Evolutionary conservation across 2,113 vertebrate genomes (phyloP), one percentile per base, ranked within the genome.

Genomic region (Oplegnathus fasciatus): DNA sequence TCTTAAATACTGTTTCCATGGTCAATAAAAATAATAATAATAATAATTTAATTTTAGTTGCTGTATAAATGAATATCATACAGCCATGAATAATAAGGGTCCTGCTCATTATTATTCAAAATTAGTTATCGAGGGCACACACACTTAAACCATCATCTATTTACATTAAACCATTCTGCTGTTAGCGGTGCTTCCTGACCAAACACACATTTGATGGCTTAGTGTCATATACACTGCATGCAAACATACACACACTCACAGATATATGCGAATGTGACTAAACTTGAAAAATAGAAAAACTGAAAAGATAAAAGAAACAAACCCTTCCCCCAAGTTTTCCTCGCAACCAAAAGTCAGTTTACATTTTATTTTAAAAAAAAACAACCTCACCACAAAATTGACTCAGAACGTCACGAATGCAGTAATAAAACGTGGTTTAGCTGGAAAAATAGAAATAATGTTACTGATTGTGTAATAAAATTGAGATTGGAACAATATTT

Each of bases 121-220:
- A 13, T n/a, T 17, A 48, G 14, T 68, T 48, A 28, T 30, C 2
- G n/a, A 5, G 2, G 13, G 50, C 3, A 30, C 42, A 30, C 22
- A 50, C 73, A 37, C 58, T 50, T 52, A 10, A 60, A 28, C n/a
- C 55, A 60, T 74, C 55, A 37, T 76, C 32, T 76, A 8, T 76
- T 76, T 52, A 76, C 74, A 44, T 24, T 65, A 65, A 65, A 65
- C 6, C 37, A 44, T 62, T 50, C 4, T 54, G 13, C 30, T 37
- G 28, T 17, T 4, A 15, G 48, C 0, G 6, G 28, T 5, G 20
- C 30, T 54, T 71, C 48, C 68, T 71, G 24, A 55, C 32, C 50
- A 34, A 42, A 75, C 70, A 58, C 73, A 62, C 57, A 14, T 30
- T 14, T 13, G 34, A 58, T 28, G 24, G 70, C 24, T 74, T 30